Base-by-base conservation (phyloP, 2,797 vertebrate genomes). In the Chelmon rostratus region DNA sequence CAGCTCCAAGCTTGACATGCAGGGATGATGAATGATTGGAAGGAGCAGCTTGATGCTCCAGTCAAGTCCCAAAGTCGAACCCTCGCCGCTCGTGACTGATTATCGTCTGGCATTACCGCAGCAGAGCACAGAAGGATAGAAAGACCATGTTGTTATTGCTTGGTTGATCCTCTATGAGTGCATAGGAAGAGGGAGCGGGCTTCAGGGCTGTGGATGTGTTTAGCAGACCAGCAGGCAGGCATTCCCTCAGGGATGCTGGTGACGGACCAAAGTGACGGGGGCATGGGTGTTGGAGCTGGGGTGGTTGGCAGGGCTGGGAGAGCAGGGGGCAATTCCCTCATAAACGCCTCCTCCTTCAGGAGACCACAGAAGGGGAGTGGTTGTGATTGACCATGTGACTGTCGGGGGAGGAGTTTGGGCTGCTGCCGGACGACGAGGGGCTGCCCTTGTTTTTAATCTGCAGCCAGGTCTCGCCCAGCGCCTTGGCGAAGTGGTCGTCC, bases 401-500 rank as follows among this genome's bases (percentile, higher is more conserved):
- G 40, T 96, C 96, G 7, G 98, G 97, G 72, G 98, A 96, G n/a
- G 97, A 96, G 93, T 97, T 97, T 44, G 97, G 97, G 92, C 97
- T 96, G 93, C 97, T 96, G 1, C 96, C 88, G 18, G 96, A 95
- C 0, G 96, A 94, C 69, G 97, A 97, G 0, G 97, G 96, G 16
- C 98, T 96, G 91, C 98, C 97, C 81, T 93, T 98, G 10, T 97
- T 98, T 91, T 99, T 99, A 78, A 99, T 97, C 96, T 99, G 98
- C 59, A 97, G 96, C 98, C 98, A 99, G 31, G 97, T 98, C 81
- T 99, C 98, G 19, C 98, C 98, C 53, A 99, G 96, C 0, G 98
- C 98, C 95, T 99, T 99, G 96, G 98, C 96, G 35, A 99, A 99
- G 95, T 99, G 98, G 96, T 99, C 98, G 4, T 99, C 98, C 72